Conservation (phyloP, 2,113 vertebrate species). For the Meleagris gallopavo region DNA sequence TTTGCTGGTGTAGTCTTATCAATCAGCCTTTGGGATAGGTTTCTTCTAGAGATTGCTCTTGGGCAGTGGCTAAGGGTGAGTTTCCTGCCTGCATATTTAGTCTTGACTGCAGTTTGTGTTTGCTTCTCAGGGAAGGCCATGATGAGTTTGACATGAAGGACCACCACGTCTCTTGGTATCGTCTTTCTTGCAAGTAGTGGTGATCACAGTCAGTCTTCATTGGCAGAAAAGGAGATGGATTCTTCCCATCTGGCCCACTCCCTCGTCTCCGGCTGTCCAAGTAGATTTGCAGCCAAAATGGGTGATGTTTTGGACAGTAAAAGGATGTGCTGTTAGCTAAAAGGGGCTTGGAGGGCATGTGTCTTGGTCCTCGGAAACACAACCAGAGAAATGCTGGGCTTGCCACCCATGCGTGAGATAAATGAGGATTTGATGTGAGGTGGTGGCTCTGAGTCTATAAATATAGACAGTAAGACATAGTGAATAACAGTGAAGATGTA, state of each 20-base stretch:
- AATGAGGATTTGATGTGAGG: neutral
- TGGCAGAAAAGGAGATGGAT: conserved; percentile 3
- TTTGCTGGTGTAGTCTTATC: neutral
- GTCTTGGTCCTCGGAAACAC: neutral
- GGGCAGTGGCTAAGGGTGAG: neutral
- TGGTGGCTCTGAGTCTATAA: neutral
- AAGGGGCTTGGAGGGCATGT: neutral
- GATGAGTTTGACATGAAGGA: conserved; percentile 91
- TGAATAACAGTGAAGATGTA: neutral
- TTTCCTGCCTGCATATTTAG: neutral
- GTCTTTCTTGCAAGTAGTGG: conserved; percentile 72
- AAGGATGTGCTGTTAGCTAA: neutral
- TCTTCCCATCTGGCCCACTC: no score
- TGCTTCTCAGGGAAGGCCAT: conserved; percentile 89
- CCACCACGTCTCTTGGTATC: conserved; percentile 86
- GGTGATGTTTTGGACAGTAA: conserved; percentile 50
- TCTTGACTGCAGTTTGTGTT: conserved; percentile 14
- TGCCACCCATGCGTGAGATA: neutral
- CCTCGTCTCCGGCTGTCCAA: neutral
- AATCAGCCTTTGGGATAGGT: neutral
- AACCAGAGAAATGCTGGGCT: neutral
- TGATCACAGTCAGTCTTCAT: neutral
- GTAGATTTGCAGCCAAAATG: conserved; percentile 16
- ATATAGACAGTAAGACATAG: neutral
- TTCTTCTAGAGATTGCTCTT: neutral